phyloP scores from a whole-genome alignment of 2,888 invertebrate species.

The Dynastes tityus region DNA sequence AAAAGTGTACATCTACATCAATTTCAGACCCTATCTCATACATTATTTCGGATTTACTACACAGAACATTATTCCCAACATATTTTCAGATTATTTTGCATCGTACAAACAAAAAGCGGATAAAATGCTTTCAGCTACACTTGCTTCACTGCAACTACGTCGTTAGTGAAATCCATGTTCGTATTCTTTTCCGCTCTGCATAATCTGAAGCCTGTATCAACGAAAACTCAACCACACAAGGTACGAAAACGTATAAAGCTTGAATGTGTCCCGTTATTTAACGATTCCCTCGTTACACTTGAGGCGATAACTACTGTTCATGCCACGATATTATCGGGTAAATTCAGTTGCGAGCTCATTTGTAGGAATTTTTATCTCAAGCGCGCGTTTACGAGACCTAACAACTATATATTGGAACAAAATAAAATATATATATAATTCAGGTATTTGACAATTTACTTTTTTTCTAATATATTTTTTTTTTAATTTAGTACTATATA shows the following conservation, averaged over 20 bases:
- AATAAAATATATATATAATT: too few species aligned
- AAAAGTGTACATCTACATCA: too few species aligned
- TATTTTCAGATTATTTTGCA: not conserved
- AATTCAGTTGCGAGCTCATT: slow-evolving; percentile 20
- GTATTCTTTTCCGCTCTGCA: not conserved
- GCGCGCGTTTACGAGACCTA: too few species aligned
- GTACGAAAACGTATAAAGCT: not conserved
- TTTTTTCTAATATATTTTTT: too few species aligned
- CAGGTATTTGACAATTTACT: too few species aligned
- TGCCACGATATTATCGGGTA: slow-evolving; percentile 22
- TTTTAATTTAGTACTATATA: too few species aligned
- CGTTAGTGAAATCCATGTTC: slow-evolving; percentile 13
- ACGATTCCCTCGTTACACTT: slow-evolving; percentile 9
- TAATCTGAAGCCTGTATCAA: not conserved
- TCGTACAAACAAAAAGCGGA: not conserved
- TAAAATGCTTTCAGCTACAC: slow-evolving; percentile 3
- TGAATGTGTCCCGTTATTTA: slow-evolving; percentile 11
- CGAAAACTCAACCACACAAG: not conserved
- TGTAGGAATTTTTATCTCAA: slow-evolving; percentile 13
- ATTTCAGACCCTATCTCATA: too few species aligned
- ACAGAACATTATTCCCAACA: not conserved
- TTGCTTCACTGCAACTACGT: not conserved
- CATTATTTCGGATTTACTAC: too few species aligned
- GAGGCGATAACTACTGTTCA: slow-evolving; percentile 9
- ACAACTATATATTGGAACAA: too few species aligned